Conservation (phyloP, 2,797 vertebrate genomes). For the Gadopsis marmoratus region DNA sequence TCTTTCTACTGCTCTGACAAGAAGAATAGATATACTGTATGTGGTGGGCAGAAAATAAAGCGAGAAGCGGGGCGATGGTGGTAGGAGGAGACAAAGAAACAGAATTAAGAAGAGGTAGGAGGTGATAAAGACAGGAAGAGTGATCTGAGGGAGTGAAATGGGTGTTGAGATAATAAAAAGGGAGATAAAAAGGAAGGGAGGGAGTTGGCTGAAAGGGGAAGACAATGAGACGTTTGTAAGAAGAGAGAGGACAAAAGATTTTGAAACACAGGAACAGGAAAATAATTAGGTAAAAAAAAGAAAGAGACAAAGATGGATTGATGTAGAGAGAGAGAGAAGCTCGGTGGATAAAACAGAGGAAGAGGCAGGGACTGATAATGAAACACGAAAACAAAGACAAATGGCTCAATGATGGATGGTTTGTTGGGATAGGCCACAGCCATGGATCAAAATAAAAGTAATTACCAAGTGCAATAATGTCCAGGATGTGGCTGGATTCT, state of each 20-base stretch:
- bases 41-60: conserved; percentile 34
- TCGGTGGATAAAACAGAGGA: conserved; percentile 17
- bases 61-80: conserved; percentile 12
- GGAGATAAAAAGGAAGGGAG: conserved; percentile 15
- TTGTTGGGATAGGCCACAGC: conserved; percentile 7
- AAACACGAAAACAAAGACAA: conserved; percentile 11
- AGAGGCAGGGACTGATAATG: conserved; percentile 6
- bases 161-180: conserved; percentile 27
- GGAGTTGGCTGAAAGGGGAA: conserved; percentile 13
- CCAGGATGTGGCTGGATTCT: conserved; percentile 10
- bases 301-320: conserved; percentile 18
- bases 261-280: neutral
- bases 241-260: neutral
- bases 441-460: conserved; percentile 17
- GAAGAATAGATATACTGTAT: conserved; percentile 15
- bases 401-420: conserved; percentile 14
- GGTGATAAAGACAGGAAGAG: conserved; percentile 47
- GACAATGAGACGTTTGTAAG: conserved; percentile 3
- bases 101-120: conserved; percentile 45
- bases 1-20: conserved; percentile 15
- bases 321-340: conserved; percentile 5
- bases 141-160: conserved; percentile 31
- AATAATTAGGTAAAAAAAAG: neutral
- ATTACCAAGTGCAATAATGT: conserved; percentile 23
- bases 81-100: conserved; percentile 40